Evolutionary conservation across 2,113 vertebrate species (phyloP).

Genomic region (Ochotona curzoniae): DNA sequence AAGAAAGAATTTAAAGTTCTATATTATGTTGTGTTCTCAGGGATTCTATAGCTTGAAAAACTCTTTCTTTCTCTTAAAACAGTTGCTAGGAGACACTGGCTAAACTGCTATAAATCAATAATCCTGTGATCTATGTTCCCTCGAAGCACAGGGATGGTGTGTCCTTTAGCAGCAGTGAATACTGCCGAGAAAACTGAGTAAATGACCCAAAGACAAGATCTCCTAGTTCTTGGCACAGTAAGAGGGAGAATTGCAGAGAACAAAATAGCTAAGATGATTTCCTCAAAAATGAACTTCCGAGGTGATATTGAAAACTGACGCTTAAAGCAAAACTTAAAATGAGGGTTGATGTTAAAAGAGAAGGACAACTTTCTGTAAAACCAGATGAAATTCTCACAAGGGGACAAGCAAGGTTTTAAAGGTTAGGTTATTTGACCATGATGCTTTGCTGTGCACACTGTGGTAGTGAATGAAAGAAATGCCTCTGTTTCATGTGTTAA

Average conservation of each 20-base stretch:
- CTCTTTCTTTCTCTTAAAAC: slow-evolving; percentile 37
- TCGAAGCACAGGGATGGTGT: slow-evolving; percentile 7
- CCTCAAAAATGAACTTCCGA: slow-evolving; percentile 49
- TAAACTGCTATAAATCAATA: slow-evolving; percentile 66
- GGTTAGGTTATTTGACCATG: not conserved
- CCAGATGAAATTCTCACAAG: not conserved
- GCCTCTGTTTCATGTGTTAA: not conserved
- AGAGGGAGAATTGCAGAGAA: not conserved
- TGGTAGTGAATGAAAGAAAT: not conserved
- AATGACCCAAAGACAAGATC: slow-evolving; percentile 42
- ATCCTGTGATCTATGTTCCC: slow-evolving; percentile 27
- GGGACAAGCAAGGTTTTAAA: not conserved
- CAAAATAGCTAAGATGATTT: slow-evolving; percentile 51
- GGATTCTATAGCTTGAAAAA: slow-evolving; percentile 41
- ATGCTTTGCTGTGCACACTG: not conserved
- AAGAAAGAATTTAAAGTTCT: slow-evolving; percentile 53
- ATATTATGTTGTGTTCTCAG: slow-evolving; percentile 63
- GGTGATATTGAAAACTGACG: slow-evolving; percentile 18
- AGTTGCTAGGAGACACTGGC: slow-evolving; percentile 68
- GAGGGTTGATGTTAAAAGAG: slow-evolving; percentile 26
- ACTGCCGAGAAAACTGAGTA: not conserved
- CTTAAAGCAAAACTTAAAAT: slow-evolving; percentile 44
- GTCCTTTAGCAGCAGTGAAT: slow-evolving; percentile 32
- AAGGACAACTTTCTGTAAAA: slow-evolving; percentile 43
- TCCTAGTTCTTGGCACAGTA: slow-evolving; percentile 39